These are phyloP conservation scores for Agrotis exclamationis DNA, from an alignment of 2,888 invertebrate genomes.

Conservation along the genomic window DNA sequence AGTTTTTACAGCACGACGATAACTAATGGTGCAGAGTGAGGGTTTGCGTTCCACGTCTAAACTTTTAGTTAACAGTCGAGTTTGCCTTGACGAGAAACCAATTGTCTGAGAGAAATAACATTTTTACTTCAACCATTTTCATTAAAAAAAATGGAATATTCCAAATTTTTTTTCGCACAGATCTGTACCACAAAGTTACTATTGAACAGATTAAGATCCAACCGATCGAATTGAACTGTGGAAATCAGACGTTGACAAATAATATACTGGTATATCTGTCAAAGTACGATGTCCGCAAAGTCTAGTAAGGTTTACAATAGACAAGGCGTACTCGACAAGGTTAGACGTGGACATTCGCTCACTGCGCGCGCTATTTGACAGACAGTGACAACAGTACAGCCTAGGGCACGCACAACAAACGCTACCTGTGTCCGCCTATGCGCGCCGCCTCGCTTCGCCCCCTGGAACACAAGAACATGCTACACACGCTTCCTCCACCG, in stretches of 20 bases:
- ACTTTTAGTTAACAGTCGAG: conserved; percentile 72
- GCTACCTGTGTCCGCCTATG: conserved; percentile 89
- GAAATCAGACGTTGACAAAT: background rate
- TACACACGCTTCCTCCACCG: conserved; percentile 86
- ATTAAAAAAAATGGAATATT: background rate
- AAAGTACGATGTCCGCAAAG: background rate
- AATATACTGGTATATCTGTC: conserved; percentile 2
- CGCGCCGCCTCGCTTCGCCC: conserved; percentile 87
- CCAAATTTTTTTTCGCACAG: no score
- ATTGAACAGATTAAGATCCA: conserved; percentile 21
- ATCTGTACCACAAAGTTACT: background rate
- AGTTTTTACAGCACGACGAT: conserved; percentile 90
- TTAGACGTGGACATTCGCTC: conserved; percentile 86
- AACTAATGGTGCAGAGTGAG: conserved; percentile 90
- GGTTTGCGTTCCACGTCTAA: conserved; percentile 83
- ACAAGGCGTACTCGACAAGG: conserved; percentile 68
- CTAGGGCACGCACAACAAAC: conserved; percentile 91
- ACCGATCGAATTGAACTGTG: background rate
- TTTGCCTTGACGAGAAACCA: conserved; percentile 70
- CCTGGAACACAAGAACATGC: conserved; percentile 91
- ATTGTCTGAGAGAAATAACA: conserved; percentile 20
- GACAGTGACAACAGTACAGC: conserved; percentile 91
- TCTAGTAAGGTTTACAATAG: conserved; percentile 45
- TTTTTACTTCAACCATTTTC: conserved; percentile 42
- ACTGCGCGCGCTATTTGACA: conserved; percentile 89